Base-by-base conservation (phyloP, 2,113 vertebrate genomes). In the Cynoglossus semilaevis region DNA sequence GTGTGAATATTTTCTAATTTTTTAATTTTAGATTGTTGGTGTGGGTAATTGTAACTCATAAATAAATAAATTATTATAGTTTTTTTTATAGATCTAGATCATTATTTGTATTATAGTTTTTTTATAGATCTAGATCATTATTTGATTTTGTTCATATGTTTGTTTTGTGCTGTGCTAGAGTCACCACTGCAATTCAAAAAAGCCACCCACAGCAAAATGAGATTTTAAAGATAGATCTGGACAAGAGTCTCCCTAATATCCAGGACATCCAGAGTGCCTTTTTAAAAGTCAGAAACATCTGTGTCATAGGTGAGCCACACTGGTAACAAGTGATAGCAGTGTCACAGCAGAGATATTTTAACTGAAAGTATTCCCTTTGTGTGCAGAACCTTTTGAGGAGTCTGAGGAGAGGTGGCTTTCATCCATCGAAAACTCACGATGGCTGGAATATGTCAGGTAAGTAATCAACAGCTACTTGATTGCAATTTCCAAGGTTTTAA, bases 401-500 rank as follows among this genome's bases (percentile, higher is more conserved):
- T 93, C 93, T 0, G 97, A 99, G 63, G 96, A 98, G 76, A 94
- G 93, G 67, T 99, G 97, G 97, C 73, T 97, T 3, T 94, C 96
- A 7, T 93, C 91, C 0, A 83, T 99, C 77, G 97, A 99, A 63
- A 95, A 81, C 80, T 94, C 95, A 15, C 92, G 70, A 51, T 99
- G 97, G 97, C 83, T 98, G 40, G 96, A 99, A 66, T 93, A 93
- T 8, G 77, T 98, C 63, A 94, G 97, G 97, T 99, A 87, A 63
- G 70, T 69, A 52, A 48, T 59, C 57, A 61, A 29, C 22, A 29
- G 22, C 22, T 4, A 29, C 22, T 2, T 29, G 2, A 29, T 29
- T 29, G 22, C 22, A 2, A 4, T 29, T 29, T 29, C 22, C 22
- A 29, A 29, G 3, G 6, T 29, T 29, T 4, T 29, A 29, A 29